Conservation (phyloP, 2,113 vertebrate genomes). For the Podocnemis expansa region DNA sequence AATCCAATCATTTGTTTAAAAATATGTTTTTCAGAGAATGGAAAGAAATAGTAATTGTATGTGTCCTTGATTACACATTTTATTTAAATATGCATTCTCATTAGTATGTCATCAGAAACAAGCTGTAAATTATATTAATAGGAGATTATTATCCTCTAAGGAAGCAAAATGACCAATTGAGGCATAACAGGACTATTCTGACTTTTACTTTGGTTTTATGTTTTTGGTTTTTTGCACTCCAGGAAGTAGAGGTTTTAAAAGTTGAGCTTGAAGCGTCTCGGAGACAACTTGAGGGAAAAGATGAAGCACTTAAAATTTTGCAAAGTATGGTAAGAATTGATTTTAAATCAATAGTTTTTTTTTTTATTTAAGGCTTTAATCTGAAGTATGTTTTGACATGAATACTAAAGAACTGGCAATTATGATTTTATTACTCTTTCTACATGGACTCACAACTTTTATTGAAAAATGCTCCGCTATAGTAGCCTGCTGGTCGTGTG, state of each 20-base stretch:
- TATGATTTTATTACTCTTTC: not conserved
- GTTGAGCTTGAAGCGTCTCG: constrained; percentile 90
- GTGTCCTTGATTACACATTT: not conserved
- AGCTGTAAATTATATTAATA: not conserved
- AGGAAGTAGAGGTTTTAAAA: constrained; percentile 86
- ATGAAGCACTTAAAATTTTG: constrained; percentile 92
- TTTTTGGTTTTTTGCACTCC: constrained; percentile 25
- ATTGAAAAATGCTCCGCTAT: not conserved
- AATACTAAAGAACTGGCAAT: not conserved
- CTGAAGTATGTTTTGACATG: not conserved
- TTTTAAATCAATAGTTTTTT: not conserved
- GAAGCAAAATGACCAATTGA: fast-evolving
- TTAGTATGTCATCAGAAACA: not conserved
- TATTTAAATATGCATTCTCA: not conserved
- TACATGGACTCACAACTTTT: not conserved
- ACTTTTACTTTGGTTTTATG: not conserved
- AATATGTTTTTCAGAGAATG: not conserved
- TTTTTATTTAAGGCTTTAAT: not conserved
- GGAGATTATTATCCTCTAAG: not conserved
- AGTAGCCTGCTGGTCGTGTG: not conserved
- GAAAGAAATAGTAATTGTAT: not conserved
- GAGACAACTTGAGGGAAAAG: constrained; percentile 91
- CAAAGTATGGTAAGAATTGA: constrained; percentile 86
- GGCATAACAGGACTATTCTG: not conserved
- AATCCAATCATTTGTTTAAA: not conserved